Base-by-base conservation (phyloP, 2,888 invertebrate genomes). In the Zygothrica quintamaculata region DNA sequence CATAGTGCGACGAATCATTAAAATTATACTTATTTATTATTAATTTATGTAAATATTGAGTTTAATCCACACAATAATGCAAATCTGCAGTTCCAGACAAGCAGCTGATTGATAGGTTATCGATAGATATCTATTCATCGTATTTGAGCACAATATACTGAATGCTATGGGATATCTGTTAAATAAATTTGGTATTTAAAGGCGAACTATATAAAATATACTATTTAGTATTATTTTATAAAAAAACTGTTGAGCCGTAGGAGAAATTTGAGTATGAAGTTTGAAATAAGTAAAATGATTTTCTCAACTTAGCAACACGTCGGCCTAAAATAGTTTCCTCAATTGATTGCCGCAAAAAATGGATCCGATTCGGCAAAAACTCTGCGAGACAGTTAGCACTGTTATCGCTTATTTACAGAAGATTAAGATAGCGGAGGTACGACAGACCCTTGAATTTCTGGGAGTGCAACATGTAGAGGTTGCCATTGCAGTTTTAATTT, bases 1-100 rank as follows among this genome's bases (percentile, higher is more conserved):
- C 91, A 91, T 91, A 18, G 80, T 84, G 55, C 85, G 84, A 50
- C 80, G 84, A 11, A 90, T 39, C 89, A 90, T 89, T 79, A 52
- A 65, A n/a, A 43, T 3, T 33, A n/a, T 5, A 33, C 11, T 40
- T 36, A 22, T 25, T n/a, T 1, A 4, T 9, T 11, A 16, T 1
- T 25, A 15, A 9, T 25, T 2, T 25, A 9, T 11, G 16, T 3
- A 15, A 9, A 8, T 37, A 9, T 29, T 9, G 8, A 36, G 11
- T 31, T 44, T 29, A 22, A 1, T 40, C 39, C 11, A 25, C 22
- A 8, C 8, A 8, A 9, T 33, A 29, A 46, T 31, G 39, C 43
- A 31, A 40, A 3, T 9, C 1, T 11, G n/a, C 8, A 29, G 26
- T 5, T 5, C 18, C 18, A 3, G 2, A 22, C 31, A 39, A 44